These are phyloP conservation scores for Euwallacea fornicatus DNA, from an alignment of 1,140 invertebrate species.

Conservation along the genomic window DNA sequence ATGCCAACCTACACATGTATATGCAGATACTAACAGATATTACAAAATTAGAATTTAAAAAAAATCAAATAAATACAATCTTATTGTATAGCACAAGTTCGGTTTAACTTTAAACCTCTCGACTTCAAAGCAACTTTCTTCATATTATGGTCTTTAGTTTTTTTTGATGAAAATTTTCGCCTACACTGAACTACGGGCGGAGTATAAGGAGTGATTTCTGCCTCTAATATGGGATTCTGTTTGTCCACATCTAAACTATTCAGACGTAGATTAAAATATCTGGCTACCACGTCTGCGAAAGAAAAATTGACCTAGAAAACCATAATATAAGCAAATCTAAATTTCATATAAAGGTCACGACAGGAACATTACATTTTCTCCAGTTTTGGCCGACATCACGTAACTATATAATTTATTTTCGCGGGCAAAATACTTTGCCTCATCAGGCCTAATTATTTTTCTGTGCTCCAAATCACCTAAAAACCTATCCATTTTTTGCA, in stretches of 20 bases:
- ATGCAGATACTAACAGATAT: too few relatives aligned
- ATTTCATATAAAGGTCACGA: neutral
- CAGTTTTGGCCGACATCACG: conserved; percentile 84
- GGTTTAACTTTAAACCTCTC: too few relatives aligned
- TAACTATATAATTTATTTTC: conserved; percentile 74
- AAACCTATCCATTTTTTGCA: neutral
- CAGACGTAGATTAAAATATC: conserved; percentile 44
- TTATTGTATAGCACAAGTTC: too few relatives aligned
- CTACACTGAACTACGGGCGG: neutral
- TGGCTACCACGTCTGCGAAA: conserved; percentile 45
- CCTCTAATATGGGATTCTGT: conserved; percentile 43
- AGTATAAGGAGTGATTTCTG: conserved; percentile 35
- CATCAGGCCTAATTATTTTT: conserved; percentile 76
- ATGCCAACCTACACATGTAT: too few relatives aligned
- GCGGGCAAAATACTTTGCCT: conserved; percentile 75
- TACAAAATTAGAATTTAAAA: too few relatives aligned
- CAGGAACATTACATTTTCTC: conserved; percentile 70
- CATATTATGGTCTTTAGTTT: too few relatives aligned
- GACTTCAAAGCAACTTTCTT: too few relatives aligned
- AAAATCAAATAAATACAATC: too few relatives aligned
- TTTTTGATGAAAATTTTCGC: too few relatives aligned
- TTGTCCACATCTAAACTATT: conserved; percentile 43
- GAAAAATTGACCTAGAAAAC: conserved; percentile 40
- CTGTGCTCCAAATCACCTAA: conserved; percentile 83
- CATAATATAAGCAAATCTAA: conserved; percentile 8